Evolutionary conservation across 1,140 invertebrate species (phyloP).

Genomic region (Pseudomyrmex flavicornis): DNA sequence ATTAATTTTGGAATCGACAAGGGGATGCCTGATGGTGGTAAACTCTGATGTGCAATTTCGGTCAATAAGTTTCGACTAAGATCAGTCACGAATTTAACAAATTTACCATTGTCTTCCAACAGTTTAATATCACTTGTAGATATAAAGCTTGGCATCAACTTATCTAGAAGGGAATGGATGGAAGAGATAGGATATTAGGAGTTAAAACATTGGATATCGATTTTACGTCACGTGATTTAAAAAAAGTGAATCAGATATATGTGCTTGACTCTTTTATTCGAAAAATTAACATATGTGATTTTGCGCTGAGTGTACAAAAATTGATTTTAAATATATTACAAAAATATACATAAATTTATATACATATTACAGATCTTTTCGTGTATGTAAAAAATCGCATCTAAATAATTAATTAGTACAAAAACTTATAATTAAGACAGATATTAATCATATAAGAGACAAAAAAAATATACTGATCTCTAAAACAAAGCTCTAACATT

Average conservation of each 20-base stretch:
- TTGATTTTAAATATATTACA: conserved; percentile 25
- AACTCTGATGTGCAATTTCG: conserved; percentile 79
- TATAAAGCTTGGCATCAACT: conserved; percentile 65
- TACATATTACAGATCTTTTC: conserved; percentile 6
- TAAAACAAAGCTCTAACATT: neutral
- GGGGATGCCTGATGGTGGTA: conserved; percentile 79
- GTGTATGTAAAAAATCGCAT: neutral
- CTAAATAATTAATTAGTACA: conserved; percentile 44
- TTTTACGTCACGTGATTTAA: conserved; percentile 1
- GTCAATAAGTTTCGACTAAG: conserved; percentile 74
- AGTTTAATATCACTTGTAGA: conserved; percentile 14
- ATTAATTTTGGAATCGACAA: conserved; percentile 70
- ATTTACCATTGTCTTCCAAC: conserved; percentile 11
- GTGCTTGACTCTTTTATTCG: conserved; percentile 53
- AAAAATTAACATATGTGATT: conserved; percentile 33
- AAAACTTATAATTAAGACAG: conserved; percentile 40
- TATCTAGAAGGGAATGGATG: conserved; percentile 71
- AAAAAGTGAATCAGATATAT: conserved; percentile 14
- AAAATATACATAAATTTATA: conserved; percentile 2
- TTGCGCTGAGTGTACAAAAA: neutral
- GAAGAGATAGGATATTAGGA: conserved; percentile 32
- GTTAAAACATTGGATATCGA: neutral
- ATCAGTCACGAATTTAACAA: conserved; percentile 65
- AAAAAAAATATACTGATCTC: neutral
- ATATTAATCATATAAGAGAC: neutral